These are phyloP conservation scores for Euspilapteryx auroguttella DNA, from an alignment of 2,888 invertebrate species.

Conservation along the genomic window DNA sequence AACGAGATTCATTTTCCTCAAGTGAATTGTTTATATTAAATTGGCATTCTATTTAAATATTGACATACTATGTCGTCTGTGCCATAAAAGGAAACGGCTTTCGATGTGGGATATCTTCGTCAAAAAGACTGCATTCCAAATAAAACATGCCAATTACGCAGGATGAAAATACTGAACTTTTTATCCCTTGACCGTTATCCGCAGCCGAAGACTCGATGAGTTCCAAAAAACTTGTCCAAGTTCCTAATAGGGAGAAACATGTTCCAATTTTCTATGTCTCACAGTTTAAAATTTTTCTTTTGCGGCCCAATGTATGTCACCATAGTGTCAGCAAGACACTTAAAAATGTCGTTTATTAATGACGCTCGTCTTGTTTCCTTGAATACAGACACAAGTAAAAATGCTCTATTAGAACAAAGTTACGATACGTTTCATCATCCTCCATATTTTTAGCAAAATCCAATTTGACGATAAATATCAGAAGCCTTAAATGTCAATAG, in stretches of 20 bases:
- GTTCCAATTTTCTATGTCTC: constrained; percentile 53
- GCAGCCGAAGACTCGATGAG: constrained; percentile 41
- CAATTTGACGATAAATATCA: neutral
- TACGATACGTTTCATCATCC: too few relatives aligned
- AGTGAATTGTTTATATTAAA: too few relatives aligned
- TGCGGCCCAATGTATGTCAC: constrained; percentile 25
- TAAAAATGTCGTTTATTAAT: too few relatives aligned
- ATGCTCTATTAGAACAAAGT: too few relatives aligned
- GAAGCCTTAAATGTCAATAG: too few relatives aligned
- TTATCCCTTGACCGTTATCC: constrained; percentile 44
- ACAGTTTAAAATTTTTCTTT: constrained; percentile 35
- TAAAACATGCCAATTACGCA: constrained; percentile 42
- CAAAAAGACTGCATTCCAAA: constrained; percentile 35
- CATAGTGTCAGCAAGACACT: constrained; percentile 53
- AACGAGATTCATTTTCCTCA: too few relatives aligned
- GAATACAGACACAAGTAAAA: too few relatives aligned
- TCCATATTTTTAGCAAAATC: too few relatives aligned
- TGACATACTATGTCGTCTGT: too few relatives aligned
- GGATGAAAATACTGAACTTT: constrained; percentile 31
- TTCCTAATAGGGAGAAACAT: constrained; percentile 26
- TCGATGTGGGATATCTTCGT: constrained; percentile 42
- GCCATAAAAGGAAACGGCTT: too few relatives aligned
- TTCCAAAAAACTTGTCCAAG: constrained; percentile 33
- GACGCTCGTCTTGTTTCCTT: too few relatives aligned
- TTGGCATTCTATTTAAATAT: too few relatives aligned